A percentile compares a stretch with the other conserved stretches of the same genome.
These are phyloP conservation scores for Brachionus asplanchnoidis DNA, from an alignment of 1,140 invertebrate species.

Conservation along the genomic window DNA sequence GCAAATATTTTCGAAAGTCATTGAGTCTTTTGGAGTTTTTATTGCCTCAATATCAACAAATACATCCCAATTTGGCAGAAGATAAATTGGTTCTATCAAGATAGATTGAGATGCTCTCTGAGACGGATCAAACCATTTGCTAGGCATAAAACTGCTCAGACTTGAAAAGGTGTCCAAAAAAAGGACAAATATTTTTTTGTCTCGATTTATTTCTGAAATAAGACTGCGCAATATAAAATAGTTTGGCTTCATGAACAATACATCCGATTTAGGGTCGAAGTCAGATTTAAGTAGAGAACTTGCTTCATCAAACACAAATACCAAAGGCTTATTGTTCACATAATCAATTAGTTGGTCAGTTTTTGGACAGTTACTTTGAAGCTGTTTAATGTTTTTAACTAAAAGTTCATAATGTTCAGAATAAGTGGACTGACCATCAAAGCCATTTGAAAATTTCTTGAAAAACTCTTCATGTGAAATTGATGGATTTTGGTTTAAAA, in stretches of 20 bases:
- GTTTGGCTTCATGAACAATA: background rate
- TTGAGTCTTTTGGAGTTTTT: background rate
- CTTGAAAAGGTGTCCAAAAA: background rate
- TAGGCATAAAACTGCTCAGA: background rate
- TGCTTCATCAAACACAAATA: slow-evolving; percentile 15
- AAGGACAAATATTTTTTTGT: background rate
- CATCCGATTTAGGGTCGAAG: background rate
- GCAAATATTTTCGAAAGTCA: background rate
- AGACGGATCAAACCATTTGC: background rate
- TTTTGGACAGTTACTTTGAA: background rate
- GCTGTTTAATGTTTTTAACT: background rate
- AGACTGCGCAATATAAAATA: background rate
- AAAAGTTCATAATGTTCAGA: background rate
- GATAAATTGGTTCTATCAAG: background rate
- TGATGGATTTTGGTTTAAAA: background rate
- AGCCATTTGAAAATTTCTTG: background rate
- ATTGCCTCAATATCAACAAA: background rate
- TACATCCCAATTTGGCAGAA: slow-evolving; percentile 1
- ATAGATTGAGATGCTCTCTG: background rate
- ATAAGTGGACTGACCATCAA: background rate
- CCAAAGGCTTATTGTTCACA: background rate
- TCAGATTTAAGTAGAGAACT: background rate
- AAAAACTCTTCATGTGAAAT: background rate
- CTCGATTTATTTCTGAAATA: background rate
- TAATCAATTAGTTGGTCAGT: background rate